phyloP scores from a whole-genome alignment of 2,888 invertebrate genomes.

The Epirrita christyi region DNA sequence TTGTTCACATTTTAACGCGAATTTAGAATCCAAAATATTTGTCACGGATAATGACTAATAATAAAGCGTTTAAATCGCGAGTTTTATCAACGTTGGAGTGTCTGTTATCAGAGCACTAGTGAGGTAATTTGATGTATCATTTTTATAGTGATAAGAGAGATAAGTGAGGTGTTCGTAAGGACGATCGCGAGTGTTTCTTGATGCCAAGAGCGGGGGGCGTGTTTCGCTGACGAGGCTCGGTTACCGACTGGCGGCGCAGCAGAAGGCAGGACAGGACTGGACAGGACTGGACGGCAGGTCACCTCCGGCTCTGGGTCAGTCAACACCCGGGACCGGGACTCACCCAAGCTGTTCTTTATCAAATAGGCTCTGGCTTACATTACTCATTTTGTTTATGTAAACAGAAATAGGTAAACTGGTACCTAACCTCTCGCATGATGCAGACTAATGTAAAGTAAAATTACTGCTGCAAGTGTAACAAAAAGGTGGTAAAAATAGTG shows the following conservation, averaged over 20 bases:
- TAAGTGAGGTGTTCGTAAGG: slow-evolving; percentile 39
- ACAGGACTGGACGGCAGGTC: neutral
- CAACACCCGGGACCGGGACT: neutral
- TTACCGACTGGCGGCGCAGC: slow-evolving; percentile 40
- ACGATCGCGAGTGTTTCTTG: slow-evolving; percentile 29
- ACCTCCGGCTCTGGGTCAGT: neutral
- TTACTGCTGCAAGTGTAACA: neutral
- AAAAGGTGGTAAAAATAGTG: no score
- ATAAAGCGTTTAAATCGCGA: slow-evolving; percentile 41
- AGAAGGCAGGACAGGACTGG: neutral
- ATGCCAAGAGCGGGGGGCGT: slow-evolving; percentile 34
- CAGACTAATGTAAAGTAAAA: neutral
- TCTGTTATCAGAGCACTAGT: slow-evolving; percentile 66
- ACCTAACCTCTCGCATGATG: neutral
- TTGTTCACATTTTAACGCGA: slow-evolving; percentile 34
- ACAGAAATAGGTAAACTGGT: neutral
- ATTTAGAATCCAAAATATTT: slow-evolving; percentile 31
- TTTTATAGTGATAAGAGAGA: slow-evolving; percentile 70
- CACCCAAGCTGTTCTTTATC: neutral
- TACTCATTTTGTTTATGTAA: neutral
- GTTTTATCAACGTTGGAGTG: slow-evolving; percentile 59
- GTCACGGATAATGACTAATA: slow-evolving; percentile 46
- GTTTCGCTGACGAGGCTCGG: slow-evolving; percentile 36
- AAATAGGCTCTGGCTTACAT: neutral
- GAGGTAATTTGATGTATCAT: slow-evolving; percentile 78